phyloP scores from a whole-genome alignment of 2,888 invertebrate species.

The Ypsolopha scabrella region DNA sequence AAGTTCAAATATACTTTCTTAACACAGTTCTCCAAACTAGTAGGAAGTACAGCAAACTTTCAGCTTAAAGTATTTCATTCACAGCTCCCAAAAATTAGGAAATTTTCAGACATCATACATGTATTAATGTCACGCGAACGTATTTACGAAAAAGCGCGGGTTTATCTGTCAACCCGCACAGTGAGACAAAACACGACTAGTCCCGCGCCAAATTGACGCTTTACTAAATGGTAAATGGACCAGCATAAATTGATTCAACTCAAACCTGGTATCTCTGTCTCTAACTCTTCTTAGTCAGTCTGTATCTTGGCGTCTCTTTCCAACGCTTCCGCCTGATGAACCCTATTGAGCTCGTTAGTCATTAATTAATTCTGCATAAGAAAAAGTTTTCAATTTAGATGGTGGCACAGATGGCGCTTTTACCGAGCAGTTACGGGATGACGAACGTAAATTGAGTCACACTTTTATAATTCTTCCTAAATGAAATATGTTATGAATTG shows the following conservation, averaged over 20 bases:
- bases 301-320: conserved; percentile 25
- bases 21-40: too few species aligned
- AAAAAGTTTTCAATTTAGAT: conserved; percentile 69
- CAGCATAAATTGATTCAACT: conserved; percentile 69
- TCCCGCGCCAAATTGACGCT: conserved; percentile 66
- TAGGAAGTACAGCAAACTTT: too few species aligned
- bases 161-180: conserved; percentile 16
- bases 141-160: conserved; percentile 37
- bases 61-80: too few species aligned
- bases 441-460: too few species aligned
- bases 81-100: too few species aligned
- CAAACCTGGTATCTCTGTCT: conserved; percentile 34
- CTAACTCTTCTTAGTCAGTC: conserved; percentile 19
- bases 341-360: conserved; percentile 70
- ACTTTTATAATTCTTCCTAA: too few species aligned
- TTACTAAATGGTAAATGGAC: conserved; percentile 68
- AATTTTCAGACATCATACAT: too few species aligned
- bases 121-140: conserved; percentile 7
- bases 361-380: conserved; percentile 71
- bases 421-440: not conserved
- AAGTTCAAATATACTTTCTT: conserved; percentile 7
- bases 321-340: conserved; percentile 64
- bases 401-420: conserved; percentile 45
- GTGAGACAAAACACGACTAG: conserved; percentile 36
- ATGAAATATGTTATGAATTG: too few species aligned